A percentile compares a stretch with the other conserved stretches of the same genome.
phyloP scores from a whole-genome alignment of 2,888 invertebrate genomes.

The Lepidocyrtinus sp. region DNA sequence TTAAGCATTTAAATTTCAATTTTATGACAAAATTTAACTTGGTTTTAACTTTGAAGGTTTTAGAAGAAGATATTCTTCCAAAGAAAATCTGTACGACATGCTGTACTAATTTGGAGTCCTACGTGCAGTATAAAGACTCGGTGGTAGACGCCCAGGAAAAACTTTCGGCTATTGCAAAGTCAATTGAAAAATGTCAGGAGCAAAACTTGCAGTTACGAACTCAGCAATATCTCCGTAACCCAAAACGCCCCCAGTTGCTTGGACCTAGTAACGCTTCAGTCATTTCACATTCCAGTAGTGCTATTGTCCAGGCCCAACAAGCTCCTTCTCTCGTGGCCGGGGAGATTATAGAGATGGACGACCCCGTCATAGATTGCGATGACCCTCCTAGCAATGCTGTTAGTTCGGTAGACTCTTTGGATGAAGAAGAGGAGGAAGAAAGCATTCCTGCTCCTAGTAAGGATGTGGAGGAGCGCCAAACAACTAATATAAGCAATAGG shows the following conservation, averaged over 20 bases:
- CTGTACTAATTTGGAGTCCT: conserved; percentile 68
- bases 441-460: background rate
- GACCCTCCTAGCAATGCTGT: conserved; percentile 31
- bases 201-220: conserved; percentile 24
- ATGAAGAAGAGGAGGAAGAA: background rate
- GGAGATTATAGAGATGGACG: conserved; percentile 10
- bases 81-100: conserved; percentile 69
- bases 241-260: conserved; percentile 22
- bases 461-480: no score
- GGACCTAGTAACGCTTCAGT: no score
- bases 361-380: conserved; percentile 40
- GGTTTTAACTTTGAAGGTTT: conserved; percentile 63
- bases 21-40: conserved; percentile 3
- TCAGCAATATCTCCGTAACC: conserved; percentile 25
- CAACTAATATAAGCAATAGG: no score
- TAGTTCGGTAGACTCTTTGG: background rate
- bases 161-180: conserved; percentile 62
- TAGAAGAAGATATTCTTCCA: conserved; percentile 68
- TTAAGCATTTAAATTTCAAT: background rate
- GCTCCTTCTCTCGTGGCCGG: conserved; percentile 11
- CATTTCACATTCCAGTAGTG: background rate
- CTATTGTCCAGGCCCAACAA: no score
- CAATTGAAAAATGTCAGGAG: conserved; percentile 58
- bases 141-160: conserved; percentile 69
- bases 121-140: conserved; percentile 66